Conservation (phyloP, 37 sponge, comb jelly and placozoan genomes). For the Geodia barretti region DNA sequence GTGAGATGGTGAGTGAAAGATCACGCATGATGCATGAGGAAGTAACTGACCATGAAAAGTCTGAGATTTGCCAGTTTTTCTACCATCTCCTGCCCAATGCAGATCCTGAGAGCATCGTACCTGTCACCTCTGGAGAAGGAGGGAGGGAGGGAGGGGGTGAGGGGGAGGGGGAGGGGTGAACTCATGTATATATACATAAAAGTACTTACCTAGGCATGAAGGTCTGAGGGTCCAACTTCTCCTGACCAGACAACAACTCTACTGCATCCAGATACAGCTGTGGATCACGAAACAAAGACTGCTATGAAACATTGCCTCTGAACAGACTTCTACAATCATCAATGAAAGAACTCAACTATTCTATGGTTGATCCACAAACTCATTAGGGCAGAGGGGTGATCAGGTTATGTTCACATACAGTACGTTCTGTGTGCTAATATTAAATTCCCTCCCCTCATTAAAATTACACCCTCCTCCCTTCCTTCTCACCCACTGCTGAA, state of each 20-base stretch:
- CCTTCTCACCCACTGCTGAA: conserved; percentile 86
- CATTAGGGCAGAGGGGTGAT: not conserved
- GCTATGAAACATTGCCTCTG: no score
- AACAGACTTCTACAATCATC: no score
- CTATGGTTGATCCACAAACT: no score
- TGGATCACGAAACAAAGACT: no score
- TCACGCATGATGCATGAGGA: not conserved
- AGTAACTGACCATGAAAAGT: conserved; percentile 78
- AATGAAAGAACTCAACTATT: no score
- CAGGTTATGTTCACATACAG: conserved; percentile 4
- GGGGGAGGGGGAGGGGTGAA: not conserved
- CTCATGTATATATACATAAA: not conserved
- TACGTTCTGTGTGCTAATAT: no score
- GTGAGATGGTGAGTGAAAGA: not conserved
- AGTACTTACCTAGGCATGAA: conserved; percentile 37
- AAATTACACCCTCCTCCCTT: not conserved
- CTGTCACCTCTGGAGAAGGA: conserved; percentile 64
- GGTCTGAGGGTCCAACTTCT: conserved; percentile 6
- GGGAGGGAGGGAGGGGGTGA: not conserved
- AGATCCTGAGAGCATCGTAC: conserved; percentile 83
- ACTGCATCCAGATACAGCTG: conserved; percentile 66
- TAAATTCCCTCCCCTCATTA: not conserved
- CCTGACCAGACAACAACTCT: conserved; percentile 49
- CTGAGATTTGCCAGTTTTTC: conserved; percentile 61
- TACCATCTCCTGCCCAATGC: conserved; percentile 71